These are phyloP conservation scores for Cetoscarus ocellatus DNA, from an alignment of 2,797 vertebrate genomes.

Conservation along the genomic window DNA sequence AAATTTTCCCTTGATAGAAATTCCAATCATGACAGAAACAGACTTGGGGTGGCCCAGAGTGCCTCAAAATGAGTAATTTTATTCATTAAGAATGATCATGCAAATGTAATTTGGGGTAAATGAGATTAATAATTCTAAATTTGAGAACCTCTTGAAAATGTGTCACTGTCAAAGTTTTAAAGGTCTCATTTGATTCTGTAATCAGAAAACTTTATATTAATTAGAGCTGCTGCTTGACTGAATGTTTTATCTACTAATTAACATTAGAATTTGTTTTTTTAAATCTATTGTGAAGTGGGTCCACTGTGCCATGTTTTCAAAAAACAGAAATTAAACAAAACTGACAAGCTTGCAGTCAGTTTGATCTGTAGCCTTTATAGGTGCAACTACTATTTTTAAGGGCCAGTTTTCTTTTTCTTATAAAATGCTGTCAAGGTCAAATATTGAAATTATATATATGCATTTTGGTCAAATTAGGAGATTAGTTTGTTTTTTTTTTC, in stretches of 20 bases:
- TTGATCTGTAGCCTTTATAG: too few relatives aligned
- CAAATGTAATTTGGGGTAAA: not conserved
- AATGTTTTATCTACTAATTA: not conserved
- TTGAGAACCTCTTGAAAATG: not conserved
- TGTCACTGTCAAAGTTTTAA: not conserved
- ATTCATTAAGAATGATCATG: not conserved
- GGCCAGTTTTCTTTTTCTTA: too few relatives aligned
- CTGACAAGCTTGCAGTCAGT: too few relatives aligned
- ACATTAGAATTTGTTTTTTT: not conserved
- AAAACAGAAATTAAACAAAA: too few relatives aligned
- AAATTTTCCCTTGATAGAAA: not conserved
- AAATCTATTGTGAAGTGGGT: not conserved
- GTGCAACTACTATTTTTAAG: too few relatives aligned
- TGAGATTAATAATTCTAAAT: not conserved
- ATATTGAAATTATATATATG: too few relatives aligned
- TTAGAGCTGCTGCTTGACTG: not conserved
- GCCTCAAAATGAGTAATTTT: not conserved
- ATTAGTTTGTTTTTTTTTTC: too few relatives aligned
- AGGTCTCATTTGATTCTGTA: not conserved
- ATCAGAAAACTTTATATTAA: not conserved
- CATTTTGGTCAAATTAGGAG: too few relatives aligned
- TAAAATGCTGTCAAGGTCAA: too few relatives aligned
- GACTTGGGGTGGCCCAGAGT: too few relatives aligned
- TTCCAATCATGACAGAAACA: not conserved
- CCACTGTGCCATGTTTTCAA: not conserved